Conservation (phyloP, 2,888 invertebrate genomes). For the Acrobasis repandana region DNA sequence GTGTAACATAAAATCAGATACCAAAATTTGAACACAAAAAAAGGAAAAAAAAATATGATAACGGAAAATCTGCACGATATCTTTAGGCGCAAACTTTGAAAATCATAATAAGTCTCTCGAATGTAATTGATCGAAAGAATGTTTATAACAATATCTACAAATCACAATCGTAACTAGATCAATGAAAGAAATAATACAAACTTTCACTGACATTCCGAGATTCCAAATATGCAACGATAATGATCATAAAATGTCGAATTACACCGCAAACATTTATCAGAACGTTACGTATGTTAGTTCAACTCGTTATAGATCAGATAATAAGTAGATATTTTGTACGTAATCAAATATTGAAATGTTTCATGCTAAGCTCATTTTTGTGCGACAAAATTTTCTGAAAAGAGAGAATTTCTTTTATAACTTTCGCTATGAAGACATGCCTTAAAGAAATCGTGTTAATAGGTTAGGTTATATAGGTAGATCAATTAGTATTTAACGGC, state of each 20-base stretch:
- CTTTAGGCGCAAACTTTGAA: too few species aligned
- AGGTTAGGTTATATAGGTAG: too few species aligned
- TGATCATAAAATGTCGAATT: neutral
- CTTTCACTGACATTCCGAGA: neutral
- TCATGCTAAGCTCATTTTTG: neutral
- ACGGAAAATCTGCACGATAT: too few species aligned
- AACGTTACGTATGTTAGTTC: neutral
- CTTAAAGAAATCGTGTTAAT: too few species aligned
- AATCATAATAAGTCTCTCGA: too few species aligned
- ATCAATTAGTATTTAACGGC: too few species aligned
- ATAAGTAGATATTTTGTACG: neutral
- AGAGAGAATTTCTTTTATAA: neutral
- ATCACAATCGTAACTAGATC: neutral
- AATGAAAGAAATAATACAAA: conserved; percentile 5
- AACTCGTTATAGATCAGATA: neutral
- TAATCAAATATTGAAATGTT: conserved; percentile 2
- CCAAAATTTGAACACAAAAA: too few species aligned
- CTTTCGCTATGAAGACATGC: neutral
- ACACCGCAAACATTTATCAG: neutral
- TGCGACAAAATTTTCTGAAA: neutral
- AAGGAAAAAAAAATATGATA: too few species aligned
- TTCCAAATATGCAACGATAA: conserved; percentile 1
- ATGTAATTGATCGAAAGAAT: too few species aligned
- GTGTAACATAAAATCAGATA: too few species aligned
- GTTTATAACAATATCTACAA: neutral